phyloP scores from a whole-genome alignment of 2,797 vertebrate species.

The Anguilla marmorata region DNA sequence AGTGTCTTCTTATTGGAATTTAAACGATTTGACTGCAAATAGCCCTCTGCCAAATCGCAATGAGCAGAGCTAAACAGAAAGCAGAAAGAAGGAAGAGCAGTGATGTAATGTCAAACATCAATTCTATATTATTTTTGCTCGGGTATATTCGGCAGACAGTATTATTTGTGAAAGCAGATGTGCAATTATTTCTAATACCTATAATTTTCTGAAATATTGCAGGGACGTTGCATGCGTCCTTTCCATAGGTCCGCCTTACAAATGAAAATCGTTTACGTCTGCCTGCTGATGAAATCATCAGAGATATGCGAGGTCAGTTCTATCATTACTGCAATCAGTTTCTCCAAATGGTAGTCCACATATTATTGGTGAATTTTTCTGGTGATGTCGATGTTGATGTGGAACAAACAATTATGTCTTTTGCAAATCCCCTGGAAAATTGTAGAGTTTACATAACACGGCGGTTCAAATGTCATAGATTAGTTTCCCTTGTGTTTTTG shows the following conservation, averaged over 20 bases:
- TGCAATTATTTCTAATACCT: neutral
- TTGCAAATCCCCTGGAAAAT: neutral
- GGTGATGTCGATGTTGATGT: neutral
- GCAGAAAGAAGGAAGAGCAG: neutral
- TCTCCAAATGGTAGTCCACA: conserved; percentile 9
- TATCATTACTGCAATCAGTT: neutral
- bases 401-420: neutral
- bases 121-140: neutral
- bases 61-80: neutral
- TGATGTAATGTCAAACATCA: neutral
- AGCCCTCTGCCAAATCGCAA: neutral
- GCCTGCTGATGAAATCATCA: neutral
- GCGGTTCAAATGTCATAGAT: neutral
- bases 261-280: neutral
- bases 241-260: neutral
- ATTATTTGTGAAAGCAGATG: neutral
- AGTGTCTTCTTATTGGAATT: neutral
- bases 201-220: neutral
- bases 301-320: neutral
- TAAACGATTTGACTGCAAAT: neutral
- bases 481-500: neutral
- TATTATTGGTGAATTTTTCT: neutral
- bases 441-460: neutral
- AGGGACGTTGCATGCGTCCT: neutral
- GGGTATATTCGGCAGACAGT: neutral